These are phyloP conservation scores for human DNA, from an alignment of 2,113 vertebrate genomes.

Conservation along the genomic window GRCh38 chr14:50125501-50126000, in stretches of 20 bases:
- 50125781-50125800: background rate
- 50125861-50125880: background rate
- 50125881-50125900: background rate
- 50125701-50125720: background rate
- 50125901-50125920: background rate
- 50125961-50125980: background rate
- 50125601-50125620: background rate
- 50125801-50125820: background rate
- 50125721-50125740: background rate
- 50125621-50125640: background rate
- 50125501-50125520: background rate
- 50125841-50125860: background rate
- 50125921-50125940: background rate
- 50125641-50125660: background rate
- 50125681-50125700: background rate
- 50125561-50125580: background rate
- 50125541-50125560: background rate
- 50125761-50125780: background rate
- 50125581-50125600: background rate
- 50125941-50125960: slow-evolving; percentile 4
- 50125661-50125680: background rate
- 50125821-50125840: background rate
- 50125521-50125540: background rate
- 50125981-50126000: background rate
- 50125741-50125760: background rate